Base-by-base conservation (phyloP, 2,888 invertebrate genomes). In the Ormyrus labotus region DNA sequence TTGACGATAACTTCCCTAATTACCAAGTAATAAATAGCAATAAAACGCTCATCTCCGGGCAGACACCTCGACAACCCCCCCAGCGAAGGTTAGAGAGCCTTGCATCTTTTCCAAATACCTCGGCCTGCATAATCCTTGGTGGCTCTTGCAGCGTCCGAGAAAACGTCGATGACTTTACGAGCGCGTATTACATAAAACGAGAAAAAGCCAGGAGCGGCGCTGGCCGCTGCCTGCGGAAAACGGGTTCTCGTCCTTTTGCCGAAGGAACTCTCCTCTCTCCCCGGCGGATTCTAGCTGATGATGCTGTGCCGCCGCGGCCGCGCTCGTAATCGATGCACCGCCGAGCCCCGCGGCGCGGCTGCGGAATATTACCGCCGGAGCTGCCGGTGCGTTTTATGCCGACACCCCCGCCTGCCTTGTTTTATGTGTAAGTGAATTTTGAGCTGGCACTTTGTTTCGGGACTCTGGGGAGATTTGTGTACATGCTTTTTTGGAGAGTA, bases 111-210 rank as follows among this genome's bases (percentile, higher is more conserved):
- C 34, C 34, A 34, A 4, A 2, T 0, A 2, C 3, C 34, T 34
- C 34, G 4, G 34, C 34, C 34, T 4, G 34, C 34, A 4, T 4
- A 4, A 34, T 34, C 34, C 34, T 34, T 4, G 4, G 4, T 4
- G 34, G 34, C 34, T 34, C 3, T 34, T 0, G 34, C 34, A 4
- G 34, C 68, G 55, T 55, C 50, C 45, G 50, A 34, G 13, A 51
- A 45, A 63, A 63, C 63, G 72, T 53, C 51, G 53, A 72, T 72
- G 63, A 55, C 63, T 72, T 72, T 72, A 63, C 72, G 72, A 72
- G 63, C 63, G 61, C 6, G 13, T 47, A 55, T 45, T 10, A 8
- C 63, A 47, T 13, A 72, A 72, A 72, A 72, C 53, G 63, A 72
- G 63, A 72, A 72, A 72, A 72, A 34, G 10, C 48, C 19, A 19